phyloP scores from a whole-genome alignment of 2,113 vertebrate species.

The Anser brachyrhynchus region DNA sequence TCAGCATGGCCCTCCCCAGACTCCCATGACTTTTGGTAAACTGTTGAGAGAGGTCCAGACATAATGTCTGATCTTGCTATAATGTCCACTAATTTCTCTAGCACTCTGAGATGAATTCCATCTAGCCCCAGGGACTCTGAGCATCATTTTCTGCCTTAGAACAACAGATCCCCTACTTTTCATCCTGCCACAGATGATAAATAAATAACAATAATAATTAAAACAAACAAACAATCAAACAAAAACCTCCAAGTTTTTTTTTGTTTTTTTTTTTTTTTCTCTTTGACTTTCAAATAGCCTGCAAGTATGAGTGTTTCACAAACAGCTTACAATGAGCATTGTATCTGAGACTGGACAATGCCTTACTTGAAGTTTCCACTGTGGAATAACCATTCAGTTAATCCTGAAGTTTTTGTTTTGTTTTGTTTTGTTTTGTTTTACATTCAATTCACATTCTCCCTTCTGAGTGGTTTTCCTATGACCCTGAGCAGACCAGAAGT shows the following conservation, averaged over 20 bases:
- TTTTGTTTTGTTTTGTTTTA: not conserved
- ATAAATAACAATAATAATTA: not conserved
- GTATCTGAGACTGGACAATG: not conserved
- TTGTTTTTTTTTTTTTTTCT: not conserved
- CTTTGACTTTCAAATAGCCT: not conserved
- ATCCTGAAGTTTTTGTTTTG: not conserved
- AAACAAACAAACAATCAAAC: too few species aligned
- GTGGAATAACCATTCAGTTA: not conserved
- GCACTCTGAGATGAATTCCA: too few species aligned
- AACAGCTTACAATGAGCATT: not conserved
- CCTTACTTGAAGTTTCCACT: not conserved
- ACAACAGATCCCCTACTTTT: not conserved
- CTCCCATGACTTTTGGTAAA: too few species aligned
- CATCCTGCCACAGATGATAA: not conserved
- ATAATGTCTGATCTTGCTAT: too few species aligned
- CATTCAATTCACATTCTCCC: not conserved
- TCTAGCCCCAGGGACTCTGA: not conserved
- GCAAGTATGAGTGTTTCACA: not conserved
- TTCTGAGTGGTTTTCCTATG: not conserved
- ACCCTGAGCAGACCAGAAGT: not conserved
- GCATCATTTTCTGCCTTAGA: not conserved
- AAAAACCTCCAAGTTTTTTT: not conserved
- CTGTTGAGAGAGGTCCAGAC: too few species aligned
- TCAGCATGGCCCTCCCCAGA: too few species aligned
- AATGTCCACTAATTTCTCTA: too few species aligned